Evolutionary conservation across 2,797 vertebrate species (phyloP).

Genomic region (Micropoecilia bifurca): DNA sequence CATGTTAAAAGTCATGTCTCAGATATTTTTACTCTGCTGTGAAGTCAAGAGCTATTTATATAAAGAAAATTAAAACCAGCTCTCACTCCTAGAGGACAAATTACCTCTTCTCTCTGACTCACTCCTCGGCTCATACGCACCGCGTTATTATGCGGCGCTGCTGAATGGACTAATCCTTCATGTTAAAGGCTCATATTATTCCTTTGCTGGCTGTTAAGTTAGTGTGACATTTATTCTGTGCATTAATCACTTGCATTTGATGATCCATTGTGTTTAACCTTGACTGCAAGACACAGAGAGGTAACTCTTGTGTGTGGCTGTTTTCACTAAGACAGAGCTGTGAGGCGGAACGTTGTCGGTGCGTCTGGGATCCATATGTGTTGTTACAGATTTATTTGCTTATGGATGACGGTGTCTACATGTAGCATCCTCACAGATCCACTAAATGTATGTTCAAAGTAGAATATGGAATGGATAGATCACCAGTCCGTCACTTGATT

Average conservation of each 20-base stretch:
- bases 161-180: constrained; percentile 61
- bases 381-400: background rate
- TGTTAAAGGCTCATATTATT: constrained; percentile 67
- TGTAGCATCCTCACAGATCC: background rate
- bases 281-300: constrained; percentile 44
- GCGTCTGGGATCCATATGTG: background rate
- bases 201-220: constrained; percentile 60
- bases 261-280: constrained; percentile 65
- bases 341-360: background rate
- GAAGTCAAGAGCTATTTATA: background rate
- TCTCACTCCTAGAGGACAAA: constrained; percentile 4
- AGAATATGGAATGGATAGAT: background rate
- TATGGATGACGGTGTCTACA: background rate
- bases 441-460: background rate
- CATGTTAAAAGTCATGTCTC: background rate
- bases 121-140: constrained; percentile 3
- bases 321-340: background rate
- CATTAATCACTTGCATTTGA: constrained; percentile 58
- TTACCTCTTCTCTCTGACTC: constrained; percentile 19
- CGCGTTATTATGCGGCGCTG: constrained; percentile 54
- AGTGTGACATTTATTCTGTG: constrained; percentile 56
- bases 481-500: background rate
- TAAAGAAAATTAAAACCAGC: constrained; percentile 8
- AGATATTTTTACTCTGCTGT: background rate
- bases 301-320: constrained; percentile 18